Percentiles rank a stretch among this genome's conserved stretches.
These are phyloP conservation scores for Phalacrocorax pelagicus DNA, from an alignment of 2,113 vertebrate species.

Conservation along the genomic window DNA sequence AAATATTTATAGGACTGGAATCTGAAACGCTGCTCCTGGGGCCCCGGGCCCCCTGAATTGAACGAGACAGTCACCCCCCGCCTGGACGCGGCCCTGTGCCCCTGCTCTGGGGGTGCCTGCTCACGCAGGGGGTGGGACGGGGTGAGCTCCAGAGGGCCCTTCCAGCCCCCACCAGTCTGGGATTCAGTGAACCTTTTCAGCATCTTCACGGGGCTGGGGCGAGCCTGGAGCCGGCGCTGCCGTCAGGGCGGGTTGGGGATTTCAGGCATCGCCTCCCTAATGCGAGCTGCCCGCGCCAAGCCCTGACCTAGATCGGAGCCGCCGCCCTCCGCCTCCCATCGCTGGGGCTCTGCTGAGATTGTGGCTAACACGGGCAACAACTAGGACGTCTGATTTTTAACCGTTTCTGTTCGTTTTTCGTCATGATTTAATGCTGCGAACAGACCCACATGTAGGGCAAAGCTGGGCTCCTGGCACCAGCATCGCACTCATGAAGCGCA, in stretches of 20 bases:
- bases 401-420: not conserved
- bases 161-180: too few species aligned
- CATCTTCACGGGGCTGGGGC: rapidly evolving
- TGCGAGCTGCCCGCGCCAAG: not conserved
- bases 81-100: too few species aligned
- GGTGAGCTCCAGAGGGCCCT: too few species aligned
- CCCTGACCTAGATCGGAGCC: not conserved
- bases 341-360: rapidly evolving
- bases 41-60: not conserved
- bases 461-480: not conserved
- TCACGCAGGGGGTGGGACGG: too few species aligned
- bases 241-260: not conserved
- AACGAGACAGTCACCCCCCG: too few species aligned
- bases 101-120: too few species aligned
- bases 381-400: not conserved
- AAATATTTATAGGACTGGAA: not conserved
- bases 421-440: rapidly evolving
- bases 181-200: not conserved
- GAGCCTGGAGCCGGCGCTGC: not conserved
- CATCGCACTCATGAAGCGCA: not conserved
- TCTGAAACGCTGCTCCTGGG: not conserved
- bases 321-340: not conserved
- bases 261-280: not conserved
- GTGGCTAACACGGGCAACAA: not conserved
- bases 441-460: not conserved